Evolutionary conservation across 2,888 invertebrate genomes (phyloP).

Genomic region (Chalcosyrphus nemorum): DNA sequence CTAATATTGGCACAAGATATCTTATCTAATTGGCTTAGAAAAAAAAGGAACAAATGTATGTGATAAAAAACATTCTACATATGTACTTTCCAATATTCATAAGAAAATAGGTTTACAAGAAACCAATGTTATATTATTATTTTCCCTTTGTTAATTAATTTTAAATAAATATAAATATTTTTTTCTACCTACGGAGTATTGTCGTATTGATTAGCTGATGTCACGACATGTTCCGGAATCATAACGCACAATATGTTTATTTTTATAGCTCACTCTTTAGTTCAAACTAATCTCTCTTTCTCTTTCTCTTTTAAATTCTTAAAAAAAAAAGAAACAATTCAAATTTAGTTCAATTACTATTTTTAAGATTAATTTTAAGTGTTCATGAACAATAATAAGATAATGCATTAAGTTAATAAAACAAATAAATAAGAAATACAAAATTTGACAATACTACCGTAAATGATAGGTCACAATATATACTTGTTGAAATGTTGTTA

Average conservation of each 20-base stretch:
- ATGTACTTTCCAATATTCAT: too few relatives aligned
- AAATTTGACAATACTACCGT: constrained; percentile 60
- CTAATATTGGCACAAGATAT: too few relatives aligned
- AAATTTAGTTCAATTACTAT: not conserved
- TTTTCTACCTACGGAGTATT: not conserved
- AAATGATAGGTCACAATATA: constrained; percentile 58
- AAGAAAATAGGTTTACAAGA: too few relatives aligned
- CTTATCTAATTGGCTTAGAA: too few relatives aligned
- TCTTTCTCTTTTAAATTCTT: not conserved
- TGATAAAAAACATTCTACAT: too few relatives aligned
- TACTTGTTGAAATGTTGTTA: constrained; percentile 68
- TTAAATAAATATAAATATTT: not conserved
- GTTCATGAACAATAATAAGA: constrained; percentile 48
- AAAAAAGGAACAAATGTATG: too few relatives aligned
- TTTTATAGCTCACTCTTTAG: too few relatives aligned
- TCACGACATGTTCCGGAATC: not conserved
- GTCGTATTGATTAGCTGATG: not conserved
- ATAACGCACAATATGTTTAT: too few relatives aligned
- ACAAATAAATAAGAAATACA: constrained; percentile 9
- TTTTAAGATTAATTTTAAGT: not conserved
- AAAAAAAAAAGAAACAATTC: too few relatives aligned
- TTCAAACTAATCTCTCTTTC: not conserved
- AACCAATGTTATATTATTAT: not conserved
- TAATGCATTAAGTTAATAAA: constrained; percentile 27
- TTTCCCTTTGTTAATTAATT: not conserved